Base-by-base conservation (phyloP, 1,140 invertebrate species). In the Zaprionus lachaisei region DNA sequence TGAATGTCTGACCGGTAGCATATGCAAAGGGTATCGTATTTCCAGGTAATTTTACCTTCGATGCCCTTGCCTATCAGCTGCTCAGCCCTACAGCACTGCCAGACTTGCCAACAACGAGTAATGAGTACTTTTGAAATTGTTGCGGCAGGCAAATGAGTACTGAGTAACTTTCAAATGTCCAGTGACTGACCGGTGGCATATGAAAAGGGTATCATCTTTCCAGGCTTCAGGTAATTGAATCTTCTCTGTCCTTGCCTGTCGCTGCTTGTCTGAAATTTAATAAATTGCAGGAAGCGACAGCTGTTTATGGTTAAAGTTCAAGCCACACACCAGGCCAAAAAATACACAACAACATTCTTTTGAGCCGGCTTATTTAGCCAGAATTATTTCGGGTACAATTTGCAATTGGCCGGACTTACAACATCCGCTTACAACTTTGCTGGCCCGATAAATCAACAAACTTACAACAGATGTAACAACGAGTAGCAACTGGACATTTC, bases 391-490 rank as follows among this genome's bases (percentile, higher is more conserved):
- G 37, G 41, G n/a, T 73, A 56, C 54, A 76, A 85, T 89, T 89
- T 83, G 85, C 85, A 82, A 89, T 62, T 82, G 72, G 22, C 14
- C 22, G 51, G 15, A 55, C 65, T 83, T 72, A 86, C 77, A 82
- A 87, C 83, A 81, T 87, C 83, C 83, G 83, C 68, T 87, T 90
- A 89, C 84, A 89, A 77, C 72, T 55, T 60, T 69, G 66, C 44
- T 63, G 60, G 56, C 63, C 38, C 54, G 73, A 81, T 81, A 77
- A 90, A 72, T 69, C 49, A 65, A 49, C 75, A 67, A 61, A 49
- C 75, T 70, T 69, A 77, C 65, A 82, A 69, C 74, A 70, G 58
- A 31, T 77, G 61, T 51, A 51, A 51, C 41, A 5, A 47, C 55
- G 31, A 58, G 31, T 47, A 41, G 37, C 60, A 70, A 57, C 61